Conservation (phyloP, 2,888 invertebrate species). For the Eurytoma adleriae region DNA sequence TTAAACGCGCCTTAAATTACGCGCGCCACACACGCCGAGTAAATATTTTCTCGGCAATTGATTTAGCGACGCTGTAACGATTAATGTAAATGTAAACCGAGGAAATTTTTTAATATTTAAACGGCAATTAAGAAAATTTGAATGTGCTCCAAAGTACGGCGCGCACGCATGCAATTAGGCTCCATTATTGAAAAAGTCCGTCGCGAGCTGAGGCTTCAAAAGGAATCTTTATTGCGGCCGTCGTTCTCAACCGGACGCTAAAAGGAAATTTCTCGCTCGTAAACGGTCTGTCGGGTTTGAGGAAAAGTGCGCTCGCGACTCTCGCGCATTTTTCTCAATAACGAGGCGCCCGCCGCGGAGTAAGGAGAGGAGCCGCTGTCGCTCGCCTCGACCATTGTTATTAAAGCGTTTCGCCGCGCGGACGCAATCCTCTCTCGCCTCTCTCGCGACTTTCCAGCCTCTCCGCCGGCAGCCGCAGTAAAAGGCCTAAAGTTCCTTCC, state of each 20-base stretch:
- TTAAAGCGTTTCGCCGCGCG: conserved; percentile 50
- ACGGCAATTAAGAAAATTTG: no score
- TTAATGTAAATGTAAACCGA: no score
- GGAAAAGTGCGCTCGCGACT: neutral
- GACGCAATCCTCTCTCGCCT: conserved; percentile 50
- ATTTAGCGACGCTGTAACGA: no score
- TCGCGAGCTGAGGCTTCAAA: no score
- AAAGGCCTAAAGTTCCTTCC: conserved; percentile 69
- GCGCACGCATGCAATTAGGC: no score
- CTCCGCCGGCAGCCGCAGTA: conserved; percentile 62
- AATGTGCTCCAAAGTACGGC: no score
- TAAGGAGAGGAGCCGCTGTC: conserved; percentile 20
- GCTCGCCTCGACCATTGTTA: conserved; percentile 49
- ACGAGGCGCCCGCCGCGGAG: conserved; percentile 6
- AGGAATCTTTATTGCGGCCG: no score
- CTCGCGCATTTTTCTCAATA: conserved; percentile 17
- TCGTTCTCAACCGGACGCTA: neutral
- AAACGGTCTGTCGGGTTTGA: neutral
- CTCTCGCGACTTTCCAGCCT: conserved; percentile 37
- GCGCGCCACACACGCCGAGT: no score
- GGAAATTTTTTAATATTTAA: no score
- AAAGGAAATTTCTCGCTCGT: conserved; percentile 16
- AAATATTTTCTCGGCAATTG: no score
- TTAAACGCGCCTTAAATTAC: no score
- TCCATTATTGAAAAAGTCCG: neutral